Conservation (phyloP, 2,797 vertebrate species). For the Etheostoma nigrum region DNA sequence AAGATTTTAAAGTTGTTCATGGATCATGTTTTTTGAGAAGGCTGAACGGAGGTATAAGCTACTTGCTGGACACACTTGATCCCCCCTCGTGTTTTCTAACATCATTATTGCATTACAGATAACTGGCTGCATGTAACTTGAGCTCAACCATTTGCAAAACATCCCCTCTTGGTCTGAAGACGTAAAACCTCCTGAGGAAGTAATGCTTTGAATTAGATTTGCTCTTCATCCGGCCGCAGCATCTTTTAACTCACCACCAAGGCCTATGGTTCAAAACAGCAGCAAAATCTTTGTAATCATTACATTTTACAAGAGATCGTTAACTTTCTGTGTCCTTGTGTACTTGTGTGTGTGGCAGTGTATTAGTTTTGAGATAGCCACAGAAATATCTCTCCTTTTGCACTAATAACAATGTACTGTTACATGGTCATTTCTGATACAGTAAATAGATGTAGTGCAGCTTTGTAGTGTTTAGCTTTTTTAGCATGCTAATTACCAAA, state of each 20-base stretch:
- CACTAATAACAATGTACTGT: conserved; percentile 8
- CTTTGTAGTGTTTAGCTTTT: neutral
- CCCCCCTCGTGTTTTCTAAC: conserved; percentile 51
- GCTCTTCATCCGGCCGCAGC: conserved; percentile 35
- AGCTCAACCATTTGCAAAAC: conserved; percentile 55
- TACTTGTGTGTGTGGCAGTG: conserved; percentile 2
- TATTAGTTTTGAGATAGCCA: conserved; percentile 8
- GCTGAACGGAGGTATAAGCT: conserved; percentile 27
- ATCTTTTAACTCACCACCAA: conserved; percentile 45
- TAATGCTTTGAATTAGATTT: conserved; percentile 65
- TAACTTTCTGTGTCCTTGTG: conserved; percentile 13
- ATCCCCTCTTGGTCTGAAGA: conserved; percentile 29
- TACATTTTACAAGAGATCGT: conserved; percentile 42
- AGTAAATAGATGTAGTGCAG: conserved; percentile 2
- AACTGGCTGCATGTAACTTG: conserved; percentile 54
- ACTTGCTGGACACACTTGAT: conserved; percentile 45
- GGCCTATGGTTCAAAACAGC: conserved; percentile 31
- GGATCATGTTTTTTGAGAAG: conserved; percentile 4
- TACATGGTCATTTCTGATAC: neutral
- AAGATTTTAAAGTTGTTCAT: conserved; percentile 16
- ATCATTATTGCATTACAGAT: conserved; percentile 57
- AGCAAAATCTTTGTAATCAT: conserved; percentile 55
- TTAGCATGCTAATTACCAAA: neutral
- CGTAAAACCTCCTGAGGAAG: conserved; percentile 49
- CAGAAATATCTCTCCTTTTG: conserved; percentile 9